These are phyloP conservation scores for Pseudopipra pipra DNA, from an alignment of 2,113 vertebrate genomes.

Conservation along the genomic window DNA sequence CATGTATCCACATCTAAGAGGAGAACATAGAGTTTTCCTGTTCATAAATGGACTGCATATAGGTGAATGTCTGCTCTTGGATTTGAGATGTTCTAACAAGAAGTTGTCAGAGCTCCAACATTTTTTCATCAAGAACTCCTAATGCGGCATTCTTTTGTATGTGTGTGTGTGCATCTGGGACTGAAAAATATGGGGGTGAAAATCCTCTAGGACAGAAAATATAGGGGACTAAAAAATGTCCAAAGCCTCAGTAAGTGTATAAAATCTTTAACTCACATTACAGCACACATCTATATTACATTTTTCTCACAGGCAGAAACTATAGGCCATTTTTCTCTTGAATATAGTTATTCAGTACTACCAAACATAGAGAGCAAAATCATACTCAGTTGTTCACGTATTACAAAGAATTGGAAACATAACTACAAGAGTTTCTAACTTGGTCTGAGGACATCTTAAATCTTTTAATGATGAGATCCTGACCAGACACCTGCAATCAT, in stretches of 20 bases:
- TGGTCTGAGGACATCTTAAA: neutral
- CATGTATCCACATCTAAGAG: too few species aligned
- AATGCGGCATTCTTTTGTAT: neutral
- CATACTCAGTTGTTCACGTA: neutral
- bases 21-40: neutral
- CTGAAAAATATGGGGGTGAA: neutral
- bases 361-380: neutral
- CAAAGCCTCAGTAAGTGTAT: neutral
- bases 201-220: neutral
- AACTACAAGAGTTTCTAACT: neutral
- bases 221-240: neutral
- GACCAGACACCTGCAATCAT: neutral
- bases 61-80: neutral
- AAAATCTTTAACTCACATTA: neutral
- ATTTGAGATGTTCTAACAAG: neutral
- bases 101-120: neutral
- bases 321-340: neutral
- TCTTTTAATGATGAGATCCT: neutral
- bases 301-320: neutral
- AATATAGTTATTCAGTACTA: neutral
- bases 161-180: neutral
- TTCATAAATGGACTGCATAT: accelerated
- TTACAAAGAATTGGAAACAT: neutral
- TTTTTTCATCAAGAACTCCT: neutral
- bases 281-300: neutral